A percentile compares a stretch with the other conserved stretches of the same genome.
phyloP scores from a whole-genome alignment of 2,797 vertebrate genomes.

The Erpetoichthys calabaricus region DNA sequence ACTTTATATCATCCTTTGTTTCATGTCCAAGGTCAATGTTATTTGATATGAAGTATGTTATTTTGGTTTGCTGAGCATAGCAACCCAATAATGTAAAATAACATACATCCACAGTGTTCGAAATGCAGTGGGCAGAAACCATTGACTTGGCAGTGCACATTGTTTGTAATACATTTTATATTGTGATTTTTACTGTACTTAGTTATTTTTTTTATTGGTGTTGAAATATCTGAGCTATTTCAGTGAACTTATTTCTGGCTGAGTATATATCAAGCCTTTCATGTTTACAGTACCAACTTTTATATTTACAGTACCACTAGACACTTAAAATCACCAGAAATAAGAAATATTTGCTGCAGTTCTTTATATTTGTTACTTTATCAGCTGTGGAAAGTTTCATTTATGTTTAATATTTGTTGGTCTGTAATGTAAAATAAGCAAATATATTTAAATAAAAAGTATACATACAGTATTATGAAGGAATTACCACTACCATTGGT shows the following conservation, averaged over 20 bases:
- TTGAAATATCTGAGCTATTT: conserved; percentile 37
- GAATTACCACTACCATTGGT: no score
- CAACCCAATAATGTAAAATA: conserved; percentile 47
- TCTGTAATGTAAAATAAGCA: no score
- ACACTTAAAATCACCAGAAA: no score
- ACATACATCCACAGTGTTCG: conserved; percentile 29
- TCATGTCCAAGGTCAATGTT: conserved; percentile 44
- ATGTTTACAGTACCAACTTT: no score
- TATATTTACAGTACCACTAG: no score
- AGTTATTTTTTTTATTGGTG: conserved; percentile 28
- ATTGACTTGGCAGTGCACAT: conserved; percentile 23
- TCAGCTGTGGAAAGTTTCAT: no score
- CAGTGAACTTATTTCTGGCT: conserved; percentile 6
- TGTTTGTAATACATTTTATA: conserved; percentile 44
- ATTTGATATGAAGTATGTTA: conserved; percentile 48
- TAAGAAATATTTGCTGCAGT: no score
- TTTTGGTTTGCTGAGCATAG: conserved; percentile 46
- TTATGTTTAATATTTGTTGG: no score
- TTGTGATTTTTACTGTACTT: conserved; percentile 38
- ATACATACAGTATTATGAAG: no score
- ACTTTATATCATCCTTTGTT: conserved; percentile 25
- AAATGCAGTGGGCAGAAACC: conserved; percentile 30
- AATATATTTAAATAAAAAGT: no score
- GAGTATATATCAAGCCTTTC: no score
- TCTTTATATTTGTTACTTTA: no score